These are phyloP conservation scores for Cyanocitta stelleri DNA, from an alignment of 2,113 vertebrate genomes.

Conservation along the genomic window DNA sequence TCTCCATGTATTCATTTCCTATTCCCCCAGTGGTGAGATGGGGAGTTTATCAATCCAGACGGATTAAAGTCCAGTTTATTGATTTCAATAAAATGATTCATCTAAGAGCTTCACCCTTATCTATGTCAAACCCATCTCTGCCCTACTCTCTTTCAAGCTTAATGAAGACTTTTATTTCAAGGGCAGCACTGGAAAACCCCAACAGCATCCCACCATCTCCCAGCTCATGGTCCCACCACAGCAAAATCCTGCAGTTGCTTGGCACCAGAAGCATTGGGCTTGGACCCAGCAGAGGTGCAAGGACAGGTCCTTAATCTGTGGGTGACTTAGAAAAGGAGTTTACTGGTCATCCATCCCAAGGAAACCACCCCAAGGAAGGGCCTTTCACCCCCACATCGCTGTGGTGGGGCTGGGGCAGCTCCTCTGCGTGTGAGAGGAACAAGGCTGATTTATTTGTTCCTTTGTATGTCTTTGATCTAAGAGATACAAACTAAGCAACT, in stretches of 20 bases:
- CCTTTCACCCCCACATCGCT: rapidly evolving
- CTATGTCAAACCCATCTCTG: background rate
- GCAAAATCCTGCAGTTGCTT: background rate
- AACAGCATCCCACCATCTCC: background rate
- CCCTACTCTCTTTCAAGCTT: background rate
- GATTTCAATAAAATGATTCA: background rate
- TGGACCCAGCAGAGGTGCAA: background rate
- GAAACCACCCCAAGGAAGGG: background rate
- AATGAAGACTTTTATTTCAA: background rate
- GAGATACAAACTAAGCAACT: slow-evolving; percentile 33
- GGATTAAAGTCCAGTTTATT: slow-evolving; percentile 9
- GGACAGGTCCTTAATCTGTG: background rate
- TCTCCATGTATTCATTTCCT: background rate
- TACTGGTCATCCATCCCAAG: rapidly evolving
- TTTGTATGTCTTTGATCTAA: slow-evolving; percentile 41
- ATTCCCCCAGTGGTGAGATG: background rate
- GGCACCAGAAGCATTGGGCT: background rate
- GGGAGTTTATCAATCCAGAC: background rate
- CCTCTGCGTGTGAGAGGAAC: background rate
- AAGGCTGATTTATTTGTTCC: background rate
- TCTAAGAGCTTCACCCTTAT: background rate
- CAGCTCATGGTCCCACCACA: rapidly evolving
- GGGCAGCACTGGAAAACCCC: background rate
- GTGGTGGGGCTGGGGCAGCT: background rate
- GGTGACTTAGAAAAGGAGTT: background rate